Evolutionary conservation across 2,797 vertebrate species (phyloP), one percentile per base, ranked within the genome.

Genomic region (Pseudochromis fuscus): DNA sequence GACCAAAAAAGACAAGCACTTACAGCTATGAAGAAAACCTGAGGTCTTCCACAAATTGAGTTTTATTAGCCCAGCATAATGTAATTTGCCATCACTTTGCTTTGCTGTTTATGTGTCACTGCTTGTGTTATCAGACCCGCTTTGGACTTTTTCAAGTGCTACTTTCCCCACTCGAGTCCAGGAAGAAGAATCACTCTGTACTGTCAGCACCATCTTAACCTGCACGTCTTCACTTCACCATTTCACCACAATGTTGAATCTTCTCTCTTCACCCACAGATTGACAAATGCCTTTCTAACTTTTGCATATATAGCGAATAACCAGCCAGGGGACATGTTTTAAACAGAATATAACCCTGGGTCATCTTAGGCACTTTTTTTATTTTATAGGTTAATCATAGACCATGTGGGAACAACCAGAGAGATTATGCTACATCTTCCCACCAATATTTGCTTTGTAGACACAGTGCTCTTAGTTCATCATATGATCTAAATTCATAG

Each of bases 291-390:
- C 37, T 68, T 67, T 76, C 25, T 70, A 67, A 69, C 58, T 72
- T 78, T 70, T 76, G 79, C 76, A 76, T 77, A 69, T 67, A 7
- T 69, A 35, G 28, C 51, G 35, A 50, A n/a, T n/a, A 57, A 46
- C 4, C 10, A 25, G 23, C 42, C n/a, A 67, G 59, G 1, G 28
- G 3, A 46, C 46, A 18, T 18, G 16, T 38, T 38, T 16, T 5
- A 38, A 46, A 46, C 7, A 27, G 3, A 31, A 31, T 24, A 31
- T 27, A 50, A 12, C 3, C 18, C 56, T 46, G 24, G 69, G 7
- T 21, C 23, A 15, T 18, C 31, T 18, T 35, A n/a, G 24, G 15
- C 18, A 64, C 21, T 2, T 8, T 67, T 66, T 53, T n/a, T n/a
- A n/a, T n/a, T n/a, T n/a, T n/a, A n/a, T 18, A 12, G 11, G n/a